Base-by-base conservation (phyloP, 2,888 invertebrate species). In the Ferdinandea cuprea region DNA sequence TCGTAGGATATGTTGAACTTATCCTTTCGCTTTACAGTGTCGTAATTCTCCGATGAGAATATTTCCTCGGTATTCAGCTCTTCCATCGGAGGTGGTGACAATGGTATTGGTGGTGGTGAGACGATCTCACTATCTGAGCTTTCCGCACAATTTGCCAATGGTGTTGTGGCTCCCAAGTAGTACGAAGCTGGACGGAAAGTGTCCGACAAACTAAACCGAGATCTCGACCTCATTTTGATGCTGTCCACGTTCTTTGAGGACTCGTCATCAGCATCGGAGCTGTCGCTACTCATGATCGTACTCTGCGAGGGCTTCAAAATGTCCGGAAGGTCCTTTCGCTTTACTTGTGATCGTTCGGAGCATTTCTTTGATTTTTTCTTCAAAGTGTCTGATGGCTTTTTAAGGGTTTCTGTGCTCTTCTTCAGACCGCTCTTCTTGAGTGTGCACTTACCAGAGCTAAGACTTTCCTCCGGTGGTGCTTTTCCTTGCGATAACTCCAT, bases 131-230 rank as follows among this genome's bases (percentile, higher is more conserved):
- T 95, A 86, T 96, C 96, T 0, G 95, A 96, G 86, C 95, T 96
- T 88, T 96, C 96, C 71, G 94, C 95, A 85, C 94, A 92, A 86
- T 95, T 95, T 11, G 93, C 92, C 30, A 93, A 91, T 71, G 92
- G 92, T 86, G 93, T 93, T 87, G 94, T 95, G 0, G 94, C 94
- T 21, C 95, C 94, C 46, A 97, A 89, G 89, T 97, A 97, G 88
- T 97, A 97, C 0, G 97, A 97, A 0, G 97, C 97, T 0, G 97
- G 97, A 65, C 97, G 92, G 88, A 97, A 97, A 1, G 95, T 96
- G 88, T 97, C 97, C 0, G 96, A 97, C 71, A 97, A 92, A 90
- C 96, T 97, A 88, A 97, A 96, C 86, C 97, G 92, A 0, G 94
- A 93, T 86, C 96, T 94, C 48, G 95, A 92, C 1, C 95, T 94